Base-by-base conservation (phyloP, 2,888 invertebrate species). In the Diogma glabrata region DNA sequence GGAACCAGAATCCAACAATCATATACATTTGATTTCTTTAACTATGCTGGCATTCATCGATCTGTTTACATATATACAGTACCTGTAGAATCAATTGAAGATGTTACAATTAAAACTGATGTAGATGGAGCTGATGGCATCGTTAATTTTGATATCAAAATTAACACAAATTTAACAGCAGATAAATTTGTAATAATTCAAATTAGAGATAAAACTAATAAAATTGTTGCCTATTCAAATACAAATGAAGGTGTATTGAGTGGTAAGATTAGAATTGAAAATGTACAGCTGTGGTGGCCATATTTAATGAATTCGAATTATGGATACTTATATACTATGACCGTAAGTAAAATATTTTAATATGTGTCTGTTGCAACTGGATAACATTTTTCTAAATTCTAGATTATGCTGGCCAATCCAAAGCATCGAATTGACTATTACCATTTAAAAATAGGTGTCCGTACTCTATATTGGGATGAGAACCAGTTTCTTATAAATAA, bases 31-130 rank as follows among this genome's bases (percentile, higher is more conserved):
- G 97, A 97, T 67, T 97, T 97, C 71, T 96, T 93, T 73, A 96
- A 97, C 70, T 97, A 96, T 67, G 97, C 96, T 14, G 97, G 97
- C 7, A 94, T 97, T 55, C 92, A 97, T 66, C 81, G 97, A 49
- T 81, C 92, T 8, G 96, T 97, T 23, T 79, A 85, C 59, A 67
- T 97, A 12, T 90, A 91, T 67, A 86, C 92, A 3, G 93, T 91
- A 3, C 94, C 95, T 2, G 74, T 73, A 55, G 74, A 78, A 0
- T 91, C 83, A 67, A 82, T 95, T 33, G 84, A 89, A 62, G 94
- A 95, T 64, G 82, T 96, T 52, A 81, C 83, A 23, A 76, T 93
- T 19, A 77, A 76, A 54, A 91, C 93, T 0, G 79, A 79, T 54
- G 70, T 83, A 28, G 72, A 77, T 47, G 78, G 77, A 49, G 74